Base-by-base conservation (phyloP, 2,888 invertebrate genomes). In the Diaphora mendica region DNA sequence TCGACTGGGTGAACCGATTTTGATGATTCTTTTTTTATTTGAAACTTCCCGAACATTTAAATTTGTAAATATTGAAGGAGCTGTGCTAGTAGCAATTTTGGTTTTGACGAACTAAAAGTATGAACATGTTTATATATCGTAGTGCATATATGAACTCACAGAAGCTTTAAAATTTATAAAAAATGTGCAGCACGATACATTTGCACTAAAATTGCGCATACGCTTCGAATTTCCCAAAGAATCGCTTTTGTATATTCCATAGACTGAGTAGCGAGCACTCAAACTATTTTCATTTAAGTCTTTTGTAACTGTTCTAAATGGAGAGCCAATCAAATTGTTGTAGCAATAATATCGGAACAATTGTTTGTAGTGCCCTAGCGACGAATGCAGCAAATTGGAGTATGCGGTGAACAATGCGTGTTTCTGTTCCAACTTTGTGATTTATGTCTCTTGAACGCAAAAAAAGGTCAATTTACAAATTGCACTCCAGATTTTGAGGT, bases 321-420 rank as follows among this genome's bases (percentile, higher is more conserved):
- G 80, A 79, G 77, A 83, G 79, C 81, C 85, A 86, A 86, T 87
- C 80, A 85, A 84, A 83, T 82, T 80, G 78, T 82, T 81, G 76
- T 79, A 79, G 81, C 82, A 85, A 86, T 86, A 85, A 85, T n/a
- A n/a, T 82, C 80, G 82, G 78, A 82, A 82, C 85, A 85, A 84
- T 85, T 77, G 81, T 76, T 76, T 80, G 79, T 78, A 79, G 71
- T 72, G 65, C 82, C 74, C 79, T 74, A 74, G 79, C 72, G 77
- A 77, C 74, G 79, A 81, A 73, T 42, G 68, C 66, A 69, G 76
- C 74, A 79, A 83, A 85, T 77, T 85, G 77, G 76, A 85, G 77
- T 75, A 75, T 72, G 73, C 69, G 51, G 59, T 26, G 64, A 78
- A 77, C 76, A 79, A 75, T 78, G 42, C 72, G 68, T 77, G 74